Evolutionary conservation across 1,140 invertebrate species (phyloP), one percentile per base, ranked within the genome.

Genomic region (Apocrypta bakeri): DNA sequence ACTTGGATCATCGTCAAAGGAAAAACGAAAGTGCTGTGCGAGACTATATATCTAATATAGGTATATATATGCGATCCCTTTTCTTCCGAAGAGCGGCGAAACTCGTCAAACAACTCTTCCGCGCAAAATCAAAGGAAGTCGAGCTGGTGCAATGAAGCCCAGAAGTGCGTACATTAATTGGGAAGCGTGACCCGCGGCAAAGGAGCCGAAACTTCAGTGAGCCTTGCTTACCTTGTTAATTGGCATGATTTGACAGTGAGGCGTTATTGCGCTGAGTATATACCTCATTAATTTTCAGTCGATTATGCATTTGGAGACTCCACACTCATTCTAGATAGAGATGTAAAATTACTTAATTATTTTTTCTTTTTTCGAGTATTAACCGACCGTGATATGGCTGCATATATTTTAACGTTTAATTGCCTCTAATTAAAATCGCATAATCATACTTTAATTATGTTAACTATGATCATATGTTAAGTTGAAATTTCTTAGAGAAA

Each of bases 101-200:
- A 69, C 37, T 71, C 14, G 17, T 42, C 42, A 14, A 27, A 31
- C 77, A 79, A 37, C 40, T 37, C 25, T 66, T 48, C 2, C 9
- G 66, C 7, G 42, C 24, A 6, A 73, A 80, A 31, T 80, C 69
- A 79, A 79, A 72, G 78, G 66, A 79, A 79, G 29, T 61, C 40
- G 68, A 56, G 24, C 7, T 24, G 48, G 21, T 56, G 17, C 14
- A 56, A n/a, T 21, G 37, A 78, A 42, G 27, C 56, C 40, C 68
- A 29, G 66, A 80, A 64, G 48, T 73, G 37, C 63, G 27, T 56
- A n/a, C n/a, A 64, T 80, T 80, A 42, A 80, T 63, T 73, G 68
- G 31, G 31, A 56, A 61, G n/a, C 40, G 66, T 56, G 33, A 79
- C 29, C 25, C 64, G 64, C 3, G n/a, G 56, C n/a, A 17, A 64